A percentile compares a stretch with the other conserved stretches of the same genome.
These are phyloP conservation scores for Euzophera pinguis DNA, from an alignment of 2,888 invertebrate species.

Conservation along the genomic window DNA sequence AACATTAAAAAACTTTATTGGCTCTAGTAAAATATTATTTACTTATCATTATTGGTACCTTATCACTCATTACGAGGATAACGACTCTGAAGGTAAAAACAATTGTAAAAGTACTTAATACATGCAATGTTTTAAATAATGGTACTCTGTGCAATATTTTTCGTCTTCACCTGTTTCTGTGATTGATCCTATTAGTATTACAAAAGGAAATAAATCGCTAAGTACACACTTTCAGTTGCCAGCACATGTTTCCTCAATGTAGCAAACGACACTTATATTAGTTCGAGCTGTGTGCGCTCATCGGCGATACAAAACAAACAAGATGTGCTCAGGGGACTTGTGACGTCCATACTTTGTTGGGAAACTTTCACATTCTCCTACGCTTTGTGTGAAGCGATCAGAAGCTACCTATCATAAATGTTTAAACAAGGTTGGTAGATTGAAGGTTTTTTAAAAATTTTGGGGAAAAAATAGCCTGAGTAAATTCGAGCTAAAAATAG, in stretches of 20 bases:
- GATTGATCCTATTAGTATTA: not conserved
- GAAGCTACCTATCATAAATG: not conserved
- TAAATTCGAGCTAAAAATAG: no score
- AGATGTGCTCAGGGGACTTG: conserved; percentile 6
- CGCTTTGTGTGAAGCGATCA: not conserved
- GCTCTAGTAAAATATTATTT: no score
- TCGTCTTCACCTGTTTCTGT: not conserved
- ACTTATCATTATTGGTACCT: no score
- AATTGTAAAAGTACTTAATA: no score
- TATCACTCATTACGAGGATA: no score
- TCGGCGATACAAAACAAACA: conserved; percentile 13
- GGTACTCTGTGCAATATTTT: no score
- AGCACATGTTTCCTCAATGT: conserved; percentile 6
- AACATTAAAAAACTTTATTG: no score
- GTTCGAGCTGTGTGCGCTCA: conserved; percentile 10
- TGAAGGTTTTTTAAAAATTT: no score
- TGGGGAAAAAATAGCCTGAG: no score
- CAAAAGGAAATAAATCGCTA: not conserved
- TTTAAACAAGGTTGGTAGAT: not conserved
- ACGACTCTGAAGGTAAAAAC: no score
- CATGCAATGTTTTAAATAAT: no score
- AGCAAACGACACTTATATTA: conserved; percentile 13
- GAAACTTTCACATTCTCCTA: conserved; percentile 1
- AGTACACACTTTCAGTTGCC: not conserved
- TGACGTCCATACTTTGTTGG: conserved; percentile 7